These are phyloP conservation scores for Sandelia bainsii DNA, from an alignment of 2,797 vertebrate species.

Conservation along the genomic window DNA sequence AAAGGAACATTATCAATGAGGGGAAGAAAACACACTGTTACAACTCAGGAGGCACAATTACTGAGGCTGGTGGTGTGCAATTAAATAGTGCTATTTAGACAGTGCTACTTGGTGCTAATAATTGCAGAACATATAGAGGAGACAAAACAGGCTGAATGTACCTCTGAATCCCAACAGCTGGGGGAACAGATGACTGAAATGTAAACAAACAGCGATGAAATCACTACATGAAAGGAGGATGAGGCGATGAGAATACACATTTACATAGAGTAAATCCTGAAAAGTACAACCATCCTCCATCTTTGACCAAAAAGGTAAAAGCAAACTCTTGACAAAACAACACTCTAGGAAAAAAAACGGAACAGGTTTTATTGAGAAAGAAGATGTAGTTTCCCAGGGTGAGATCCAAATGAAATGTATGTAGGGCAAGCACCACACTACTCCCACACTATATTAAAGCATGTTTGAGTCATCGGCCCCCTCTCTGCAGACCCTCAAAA, in stretches of 20 bases:
- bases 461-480: constrained; percentile 57
- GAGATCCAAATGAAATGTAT: constrained; percentile 70
- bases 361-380: constrained; percentile 77
- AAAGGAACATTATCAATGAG: constrained; percentile 74
- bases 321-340: constrained; percentile 27
- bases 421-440: constrained; percentile 62
- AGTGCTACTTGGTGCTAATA: constrained; percentile 62
- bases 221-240: constrained; percentile 43
- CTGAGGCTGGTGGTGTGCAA: constrained; percentile 66
- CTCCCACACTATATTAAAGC: constrained; percentile 67
- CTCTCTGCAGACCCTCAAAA: constrained; percentile 55
- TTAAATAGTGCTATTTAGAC: constrained; percentile 75
- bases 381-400: constrained; percentile 58
- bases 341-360: constrained; percentile 56
- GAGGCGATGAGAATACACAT: background rate
- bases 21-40: constrained; percentile 73
- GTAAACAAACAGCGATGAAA: constrained; percentile 54
- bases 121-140: constrained; percentile 65
- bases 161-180: constrained; percentile 61
- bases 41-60: constrained; percentile 81
- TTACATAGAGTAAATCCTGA: constrained; percentile 11
- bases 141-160: constrained; percentile 43
- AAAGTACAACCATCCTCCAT: background rate
- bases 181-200: constrained; percentile 63
- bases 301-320: constrained; percentile 22